Percentiles rank a stretch among this genome's conserved stretches.
These are phyloP conservation scores for Scylla paramamosain DNA, from an alignment of 1,140 invertebrate genomes.

Conservation along the genomic window DNA sequence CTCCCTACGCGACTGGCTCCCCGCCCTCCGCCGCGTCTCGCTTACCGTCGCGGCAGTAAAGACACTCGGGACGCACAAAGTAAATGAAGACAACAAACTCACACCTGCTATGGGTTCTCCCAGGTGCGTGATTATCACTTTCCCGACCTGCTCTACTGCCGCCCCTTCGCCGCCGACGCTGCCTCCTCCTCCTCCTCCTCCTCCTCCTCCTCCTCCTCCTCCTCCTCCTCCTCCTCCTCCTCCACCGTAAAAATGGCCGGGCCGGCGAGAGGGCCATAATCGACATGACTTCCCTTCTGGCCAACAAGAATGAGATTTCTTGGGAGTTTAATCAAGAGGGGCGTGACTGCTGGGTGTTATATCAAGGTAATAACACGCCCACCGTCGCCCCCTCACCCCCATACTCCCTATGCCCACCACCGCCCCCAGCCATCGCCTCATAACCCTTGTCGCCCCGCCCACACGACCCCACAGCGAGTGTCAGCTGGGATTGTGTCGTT, in stretches of 20 bases:
- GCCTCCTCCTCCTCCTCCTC: too few relatives aligned
- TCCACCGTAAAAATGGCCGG: background rate
- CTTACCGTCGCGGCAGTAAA: background rate
- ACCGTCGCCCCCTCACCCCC: background rate
- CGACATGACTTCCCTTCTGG: background rate
- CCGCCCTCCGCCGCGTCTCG: background rate
- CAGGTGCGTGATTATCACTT: constrained; percentile 13
- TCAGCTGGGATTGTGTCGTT: background rate
- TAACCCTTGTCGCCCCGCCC: background rate
- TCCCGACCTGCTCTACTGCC: background rate
- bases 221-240: too few relatives aligned
- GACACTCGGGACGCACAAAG: background rate
- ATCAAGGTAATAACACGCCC: constrained; percentile 9
- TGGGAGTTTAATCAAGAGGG: constrained; percentile 12
- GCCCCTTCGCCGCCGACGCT: background rate
- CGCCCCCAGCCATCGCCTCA: background rate
- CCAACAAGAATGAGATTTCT: constrained; percentile 15
- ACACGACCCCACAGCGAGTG: background rate
- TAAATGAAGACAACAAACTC: background rate
- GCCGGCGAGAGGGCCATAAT: background rate
- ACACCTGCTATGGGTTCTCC: background rate
- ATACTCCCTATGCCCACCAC: background rate
- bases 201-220: too few relatives aligned
- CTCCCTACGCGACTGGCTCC: too few relatives aligned
- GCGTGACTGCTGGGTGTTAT: background rate